These are phyloP conservation scores for Porites evermanni DNA, from an alignment of 92 coral and sea anemone species.

Conservation along the genomic window DNA sequence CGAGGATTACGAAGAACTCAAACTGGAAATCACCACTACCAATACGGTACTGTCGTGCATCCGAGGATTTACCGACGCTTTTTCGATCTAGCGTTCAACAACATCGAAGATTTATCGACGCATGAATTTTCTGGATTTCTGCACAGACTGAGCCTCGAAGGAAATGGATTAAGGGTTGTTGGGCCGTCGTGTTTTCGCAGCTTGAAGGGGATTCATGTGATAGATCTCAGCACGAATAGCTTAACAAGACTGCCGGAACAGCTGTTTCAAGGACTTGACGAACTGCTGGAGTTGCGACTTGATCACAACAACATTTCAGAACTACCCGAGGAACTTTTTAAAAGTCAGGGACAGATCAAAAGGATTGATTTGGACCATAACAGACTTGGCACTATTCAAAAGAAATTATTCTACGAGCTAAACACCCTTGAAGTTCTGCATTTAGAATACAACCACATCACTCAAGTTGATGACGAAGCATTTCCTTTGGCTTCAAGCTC, in stretches of 20 bases:
- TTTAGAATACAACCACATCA: conserved; percentile 64
- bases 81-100: conserved; percentile 30
- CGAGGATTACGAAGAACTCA: conserved; percentile 16
- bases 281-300: conserved; percentile 46
- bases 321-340: conserved; percentile 50
- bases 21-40: conserved; percentile 23
- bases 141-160: conserved; percentile 24
- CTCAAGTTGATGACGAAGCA: conserved; percentile 42
- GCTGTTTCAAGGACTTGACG: conserved; percentile 20
- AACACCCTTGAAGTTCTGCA: conserved; percentile 45
- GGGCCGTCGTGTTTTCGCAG: conserved; percentile 24
- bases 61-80: conserved; percentile 47
- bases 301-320: conserved; percentile 61
- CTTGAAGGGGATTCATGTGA: conserved; percentile 32
- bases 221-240: conserved; percentile 26
- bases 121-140: conserved; percentile 39
- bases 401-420: conserved; percentile 34
- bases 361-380: conserved; percentile 61
- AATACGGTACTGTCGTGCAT: conserved; percentile 14
- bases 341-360: conserved; percentile 39
- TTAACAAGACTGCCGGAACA: conserved; percentile 4
- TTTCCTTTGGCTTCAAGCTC: conserved; percentile 65
- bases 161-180: conserved; percentile 22
- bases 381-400: conserved; percentile 23
- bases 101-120: conserved; percentile 38